These are phyloP conservation scores for Hoplodrina ambigua DNA, from an alignment of 2,888 invertebrate species.

Conservation along the genomic window DNA sequence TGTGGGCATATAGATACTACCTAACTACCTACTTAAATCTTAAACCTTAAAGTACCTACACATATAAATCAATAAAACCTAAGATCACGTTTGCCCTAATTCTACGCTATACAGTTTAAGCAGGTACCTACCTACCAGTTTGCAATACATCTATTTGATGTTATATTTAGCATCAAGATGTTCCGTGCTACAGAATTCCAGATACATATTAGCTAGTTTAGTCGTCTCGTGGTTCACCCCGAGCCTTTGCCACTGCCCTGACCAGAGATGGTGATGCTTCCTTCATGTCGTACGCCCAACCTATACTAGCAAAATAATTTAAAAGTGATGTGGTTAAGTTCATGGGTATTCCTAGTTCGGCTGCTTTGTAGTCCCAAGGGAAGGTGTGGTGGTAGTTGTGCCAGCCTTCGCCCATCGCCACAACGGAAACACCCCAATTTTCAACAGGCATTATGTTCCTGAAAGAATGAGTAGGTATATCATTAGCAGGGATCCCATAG, in stretches of 20 bases:
- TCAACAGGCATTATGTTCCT: conserved; percentile 95
- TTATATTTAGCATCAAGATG: background rate
- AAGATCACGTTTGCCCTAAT: conserved; percentile 57
- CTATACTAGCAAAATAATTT: conserved; percentile 92
- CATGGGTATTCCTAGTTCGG: conserved; percentile 94
- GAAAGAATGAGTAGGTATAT: conserved; percentile 62
- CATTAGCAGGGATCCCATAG: background rate
- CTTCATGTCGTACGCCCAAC: conserved; percentile 95
- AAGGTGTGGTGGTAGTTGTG: conserved; percentile 98
- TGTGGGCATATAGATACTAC: background rate
- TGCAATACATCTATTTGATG: conserved; percentile 8
- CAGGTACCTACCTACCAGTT: background rate
- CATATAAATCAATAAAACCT: conserved; percentile 24
- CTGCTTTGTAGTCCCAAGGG: conserved; percentile 98
- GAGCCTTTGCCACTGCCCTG: conserved; percentile 86
- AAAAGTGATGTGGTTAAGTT: conserved; percentile 93
- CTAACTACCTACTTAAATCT: background rate
- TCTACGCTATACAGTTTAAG: conserved; percentile 12
- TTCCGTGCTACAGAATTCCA: background rate
- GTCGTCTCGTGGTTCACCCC: conserved; percentile 80
- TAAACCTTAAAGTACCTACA: background rate
- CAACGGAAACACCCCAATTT: conserved; percentile 93
- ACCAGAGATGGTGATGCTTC: conserved; percentile 90
- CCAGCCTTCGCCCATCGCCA: conserved; percentile 97
- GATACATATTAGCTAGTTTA: conserved; percentile 15